phyloP scores from a whole-genome alignment of 2,113 vertebrate genomes.

The Bungarus multicinctus region DNA sequence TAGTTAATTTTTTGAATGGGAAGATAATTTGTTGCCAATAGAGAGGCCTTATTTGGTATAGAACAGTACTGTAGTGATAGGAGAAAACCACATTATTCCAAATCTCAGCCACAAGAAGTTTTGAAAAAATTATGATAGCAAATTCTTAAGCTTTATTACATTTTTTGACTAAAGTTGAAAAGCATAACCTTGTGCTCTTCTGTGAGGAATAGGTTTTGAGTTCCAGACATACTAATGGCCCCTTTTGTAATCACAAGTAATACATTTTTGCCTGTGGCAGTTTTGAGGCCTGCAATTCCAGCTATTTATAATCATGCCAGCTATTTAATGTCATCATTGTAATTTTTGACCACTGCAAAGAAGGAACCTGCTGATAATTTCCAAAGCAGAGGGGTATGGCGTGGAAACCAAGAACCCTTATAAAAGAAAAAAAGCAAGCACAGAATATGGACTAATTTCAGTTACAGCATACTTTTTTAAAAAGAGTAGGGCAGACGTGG shows the following conservation, averaged over 20 bases:
- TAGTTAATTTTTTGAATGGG: not conserved
- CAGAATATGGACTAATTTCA: not conserved
- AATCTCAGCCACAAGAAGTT: rapidly evolving
- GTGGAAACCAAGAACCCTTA: constrained; percentile 47
- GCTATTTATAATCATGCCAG: constrained; percentile 37
- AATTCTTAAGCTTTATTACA: not conserved
- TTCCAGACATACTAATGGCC: constrained; percentile 22
- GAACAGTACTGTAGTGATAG: not conserved
- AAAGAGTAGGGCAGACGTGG: not conserved
- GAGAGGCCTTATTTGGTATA: not conserved
- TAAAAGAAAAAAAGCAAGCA: constrained; percentile 15
- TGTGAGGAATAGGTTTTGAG: constrained; percentile 10
- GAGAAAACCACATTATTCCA: not conserved
- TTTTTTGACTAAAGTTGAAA: constrained; percentile 18
- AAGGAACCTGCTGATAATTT: constrained; percentile 52
- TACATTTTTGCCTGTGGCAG: constrained; percentile 15
- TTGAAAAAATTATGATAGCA: not conserved
- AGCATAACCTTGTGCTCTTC: constrained; percentile 5
- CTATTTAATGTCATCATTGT: constrained; percentile 31
- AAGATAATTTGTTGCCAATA: not conserved
- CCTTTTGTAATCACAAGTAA: constrained; percentile 30
- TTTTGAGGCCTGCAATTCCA: constrained; percentile 34
- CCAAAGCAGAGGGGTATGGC: constrained; percentile 40
- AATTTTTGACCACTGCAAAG: constrained; percentile 46
- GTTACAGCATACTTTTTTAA: not conserved